Conservation (phyloP, 2,888 invertebrate genomes). For the Andrena marginata region DNA sequence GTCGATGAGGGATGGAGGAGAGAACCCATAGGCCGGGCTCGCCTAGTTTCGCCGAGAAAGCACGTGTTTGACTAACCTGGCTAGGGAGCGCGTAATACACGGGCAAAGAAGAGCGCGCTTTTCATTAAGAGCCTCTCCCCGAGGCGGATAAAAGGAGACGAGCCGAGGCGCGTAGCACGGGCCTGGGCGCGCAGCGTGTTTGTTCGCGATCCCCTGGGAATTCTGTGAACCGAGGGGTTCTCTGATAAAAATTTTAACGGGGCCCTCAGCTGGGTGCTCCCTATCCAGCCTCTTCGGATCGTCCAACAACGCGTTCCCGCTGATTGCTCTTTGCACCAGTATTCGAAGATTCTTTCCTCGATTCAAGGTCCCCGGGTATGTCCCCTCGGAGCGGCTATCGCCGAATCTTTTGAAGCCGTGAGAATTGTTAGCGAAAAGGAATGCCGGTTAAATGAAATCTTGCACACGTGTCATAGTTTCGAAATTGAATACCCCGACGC, state of each 20-base stretch:
- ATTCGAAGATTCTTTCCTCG: not conserved
- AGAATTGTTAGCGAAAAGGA: not conserved
- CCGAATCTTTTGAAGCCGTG: not conserved
- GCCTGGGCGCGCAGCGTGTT: slow-evolving; percentile 8
- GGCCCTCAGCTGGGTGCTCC: not conserved
- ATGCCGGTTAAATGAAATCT: not conserved
- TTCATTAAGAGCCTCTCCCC: slow-evolving; percentile 27
- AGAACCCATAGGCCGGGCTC: not conserved
- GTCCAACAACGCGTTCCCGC: not conserved
- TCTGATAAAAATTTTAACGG: slow-evolving; percentile 29
- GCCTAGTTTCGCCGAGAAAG: slow-evolving; percentile 23
- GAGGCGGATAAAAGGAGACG: slow-evolving; percentile 31
- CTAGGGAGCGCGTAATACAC: slow-evolving; percentile 23
- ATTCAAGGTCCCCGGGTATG: too few relatives aligned
- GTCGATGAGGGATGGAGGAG: not conserved
- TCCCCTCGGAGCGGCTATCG: too few relatives aligned
- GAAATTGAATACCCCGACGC: slow-evolving; percentile 32
- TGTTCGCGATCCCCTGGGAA: slow-evolving; percentile 22
- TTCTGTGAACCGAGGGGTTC: slow-evolving; percentile 18
- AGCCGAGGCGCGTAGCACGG: not conserved
- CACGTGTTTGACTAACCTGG: slow-evolving; percentile 43
- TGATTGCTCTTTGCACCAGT: not conserved
- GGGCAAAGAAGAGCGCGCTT: slow-evolving; percentile 32
- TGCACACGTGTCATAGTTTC: slow-evolving; percentile 33
- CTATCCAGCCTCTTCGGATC: not conserved